Conservation (phyloP, 2,797 vertebrate species). For the Sebastolobus altivelis region DNA sequence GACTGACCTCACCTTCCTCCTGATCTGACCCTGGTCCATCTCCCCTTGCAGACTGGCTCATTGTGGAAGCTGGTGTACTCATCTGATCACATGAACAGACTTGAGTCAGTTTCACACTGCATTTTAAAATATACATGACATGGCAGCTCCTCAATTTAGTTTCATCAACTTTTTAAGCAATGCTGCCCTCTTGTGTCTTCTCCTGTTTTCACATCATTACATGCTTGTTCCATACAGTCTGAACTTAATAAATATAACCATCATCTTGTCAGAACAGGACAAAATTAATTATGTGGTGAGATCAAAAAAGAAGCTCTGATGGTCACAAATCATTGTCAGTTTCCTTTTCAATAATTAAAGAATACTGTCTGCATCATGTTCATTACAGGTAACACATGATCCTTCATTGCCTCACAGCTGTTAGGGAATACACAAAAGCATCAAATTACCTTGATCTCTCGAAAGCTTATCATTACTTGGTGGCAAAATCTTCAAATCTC, state of each 20-base stretch:
- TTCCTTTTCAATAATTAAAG: not conserved
- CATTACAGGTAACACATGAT: not conserved
- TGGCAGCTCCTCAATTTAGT: not conserved
- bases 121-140: not conserved
- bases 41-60: not conserved
- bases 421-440: not conserved
- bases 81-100: not conserved
- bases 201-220: too few species aligned
- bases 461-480: not conserved
- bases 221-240: not conserved
- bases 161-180: constrained; percentile 16
- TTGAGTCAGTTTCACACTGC: not conserved
- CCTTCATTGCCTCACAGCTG: not conserved
- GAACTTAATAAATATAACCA: not conserved
- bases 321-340: not conserved
- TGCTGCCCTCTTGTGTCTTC: constrained; percentile 67
- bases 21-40: not conserved
- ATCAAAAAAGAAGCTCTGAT: not conserved
- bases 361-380: not conserved
- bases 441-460: not conserved
- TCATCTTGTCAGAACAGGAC: not conserved
- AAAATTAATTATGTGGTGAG: not conserved
- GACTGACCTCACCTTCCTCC: not conserved
- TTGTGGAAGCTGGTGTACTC: not conserved
- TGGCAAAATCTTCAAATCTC: not conserved